Conservation (phyloP, 1,140 invertebrate species). For the Cydia pomonella region DNA sequence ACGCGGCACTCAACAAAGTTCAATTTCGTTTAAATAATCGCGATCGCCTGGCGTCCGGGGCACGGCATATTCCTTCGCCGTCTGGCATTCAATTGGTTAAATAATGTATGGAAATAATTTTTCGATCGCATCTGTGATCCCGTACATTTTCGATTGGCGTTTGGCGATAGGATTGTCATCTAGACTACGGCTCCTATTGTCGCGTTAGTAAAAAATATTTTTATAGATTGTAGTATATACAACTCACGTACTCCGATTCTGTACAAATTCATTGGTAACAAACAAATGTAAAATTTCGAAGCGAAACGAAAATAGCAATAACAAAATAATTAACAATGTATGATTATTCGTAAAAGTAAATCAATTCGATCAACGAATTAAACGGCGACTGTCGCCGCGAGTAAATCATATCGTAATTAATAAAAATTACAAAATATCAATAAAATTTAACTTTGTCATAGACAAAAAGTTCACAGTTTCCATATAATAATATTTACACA, state of each 20-base stretch:
- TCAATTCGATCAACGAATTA: slow-evolving; percentile 13
- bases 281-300: slow-evolving; percentile 45
- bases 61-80: no score
- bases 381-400: neutral
- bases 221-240: slow-evolving; percentile 68
- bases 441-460: slow-evolving; percentile 37
- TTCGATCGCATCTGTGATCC: no score
- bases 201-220: slow-evolving; percentile 49
- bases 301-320: slow-evolving; percentile 45
- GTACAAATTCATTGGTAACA: slow-evolving; percentile 52
- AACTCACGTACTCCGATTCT: slow-evolving; percentile 51
- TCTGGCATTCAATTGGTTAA: no score
- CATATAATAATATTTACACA: slow-evolving; percentile 45
- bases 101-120: no score
- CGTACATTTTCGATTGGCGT: no score
- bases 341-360: slow-evolving; percentile 40
- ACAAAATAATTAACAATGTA: slow-evolving; percentile 46
- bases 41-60: no score
- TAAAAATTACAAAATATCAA: slow-evolving; percentile 19
- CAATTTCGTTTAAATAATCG: no score
- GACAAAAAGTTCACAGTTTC: slow-evolving; percentile 37
- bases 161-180: no score
- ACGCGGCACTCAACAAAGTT: no score
- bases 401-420: neutral
- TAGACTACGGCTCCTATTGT: slow-evolving; percentile 33